Base-by-base conservation (phyloP, 2,113 vertebrate species). In the Lepisosteus oculatus region DNA sequence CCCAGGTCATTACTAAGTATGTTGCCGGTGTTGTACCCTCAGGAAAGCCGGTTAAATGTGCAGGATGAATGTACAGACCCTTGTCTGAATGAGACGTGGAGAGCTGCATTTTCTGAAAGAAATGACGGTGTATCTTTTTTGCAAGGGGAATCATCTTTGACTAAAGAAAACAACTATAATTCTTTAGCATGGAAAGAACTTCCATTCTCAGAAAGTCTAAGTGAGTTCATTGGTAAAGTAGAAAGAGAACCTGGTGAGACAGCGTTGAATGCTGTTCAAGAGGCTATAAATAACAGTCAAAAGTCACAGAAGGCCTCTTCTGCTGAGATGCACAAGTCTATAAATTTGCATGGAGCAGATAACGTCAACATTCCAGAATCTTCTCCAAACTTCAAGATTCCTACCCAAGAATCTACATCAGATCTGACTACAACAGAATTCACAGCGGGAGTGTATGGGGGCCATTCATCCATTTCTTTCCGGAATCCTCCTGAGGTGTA, bases 201-300 rank as follows among this genome's bases (percentile, higher is more conserved):
- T 7, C 89, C 85, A 0, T 83, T 92, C 63, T 93, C 91, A 6
- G 92, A 93, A 85, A 92, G 90, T 73, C 79, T 93, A 5, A 79
- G 84, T 73, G 83, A 89, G 41, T 87, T 94, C 83, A 81, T 93
- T 78, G 86, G 71, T 73, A 83, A 69, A 76, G 14, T 88, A 8
- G 88, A 92, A 77, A 71, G 51, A 42, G 59, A 77, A 61, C 55
- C 54, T 51, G 43, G 70, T 56, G 14, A 61, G 43, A 59, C 44
- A 8, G 55, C 15, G 6, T 43, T 6, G 12, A 51, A 56, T 54
- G 5, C n/a, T 57, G 62, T 51, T 44, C 41, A 42, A 11, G 68
- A 64, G 45, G 29, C 41, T 14, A 61, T 51, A 42, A 15, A 17
- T 42, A 43, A 51, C 8, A 17, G 13, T 11, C 17, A 3, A 12